Conservation (phyloP, 2,113 vertebrate species). For the Catagonus wagneri region DNA sequence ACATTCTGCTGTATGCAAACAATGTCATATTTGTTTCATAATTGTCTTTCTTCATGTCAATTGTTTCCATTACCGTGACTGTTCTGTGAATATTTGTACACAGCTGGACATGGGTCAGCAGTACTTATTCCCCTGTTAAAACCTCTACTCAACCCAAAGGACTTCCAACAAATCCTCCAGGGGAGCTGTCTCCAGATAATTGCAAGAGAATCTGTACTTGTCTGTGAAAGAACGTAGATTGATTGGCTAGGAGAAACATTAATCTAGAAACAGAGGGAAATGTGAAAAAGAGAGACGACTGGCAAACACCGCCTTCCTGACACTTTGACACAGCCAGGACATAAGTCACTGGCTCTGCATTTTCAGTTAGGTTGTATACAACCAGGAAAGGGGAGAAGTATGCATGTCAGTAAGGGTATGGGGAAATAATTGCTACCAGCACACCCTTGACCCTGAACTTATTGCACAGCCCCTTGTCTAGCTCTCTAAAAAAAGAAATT, state of each 20-base stretch:
- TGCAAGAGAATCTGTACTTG: constrained; percentile 42
- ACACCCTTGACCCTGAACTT: constrained; percentile 61
- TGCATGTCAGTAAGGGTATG: constrained; percentile 56
- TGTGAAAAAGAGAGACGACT: constrained; percentile 54
- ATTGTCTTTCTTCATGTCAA: constrained; percentile 43
- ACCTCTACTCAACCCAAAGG: background rate
- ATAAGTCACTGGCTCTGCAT: constrained; percentile 63
- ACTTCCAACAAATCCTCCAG: constrained; percentile 18
- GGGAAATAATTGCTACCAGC: constrained; percentile 66
- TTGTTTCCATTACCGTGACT: constrained; percentile 39
- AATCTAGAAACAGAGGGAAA: constrained; percentile 52
- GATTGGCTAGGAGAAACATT: constrained; percentile 47
- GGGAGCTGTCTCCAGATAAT: constrained; percentile 55
- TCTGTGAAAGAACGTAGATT: constrained; percentile 37
- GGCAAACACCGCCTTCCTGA: constrained; percentile 59
- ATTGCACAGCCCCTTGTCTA: constrained; percentile 37
- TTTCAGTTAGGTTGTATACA: constrained; percentile 53
- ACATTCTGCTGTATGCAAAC: constrained; percentile 40
- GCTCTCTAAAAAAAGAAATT: constrained; percentile 38
- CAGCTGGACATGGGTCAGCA: constrained; percentile 48
- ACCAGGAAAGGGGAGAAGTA: constrained; percentile 45
- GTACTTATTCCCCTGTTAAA: constrained; percentile 32
- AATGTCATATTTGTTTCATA: constrained; percentile 4
- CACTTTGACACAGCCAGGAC: constrained; percentile 57
- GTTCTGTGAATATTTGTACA: constrained; percentile 14